These are phyloP conservation scores for Myotis pilosus DNA, from an alignment of 2,797 vertebrate species.

Conservation along the genomic window DNA sequence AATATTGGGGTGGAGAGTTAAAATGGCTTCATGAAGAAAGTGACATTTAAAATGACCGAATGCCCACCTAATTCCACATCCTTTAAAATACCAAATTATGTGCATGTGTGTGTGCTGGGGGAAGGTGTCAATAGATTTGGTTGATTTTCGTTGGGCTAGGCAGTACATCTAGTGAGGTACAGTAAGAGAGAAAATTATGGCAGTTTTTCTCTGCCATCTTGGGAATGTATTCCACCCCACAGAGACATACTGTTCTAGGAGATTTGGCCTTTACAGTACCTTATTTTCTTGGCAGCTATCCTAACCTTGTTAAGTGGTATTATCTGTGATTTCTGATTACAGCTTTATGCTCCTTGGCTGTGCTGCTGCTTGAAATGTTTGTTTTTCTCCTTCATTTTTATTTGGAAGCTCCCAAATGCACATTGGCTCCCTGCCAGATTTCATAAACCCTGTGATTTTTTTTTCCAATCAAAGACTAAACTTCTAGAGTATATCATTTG, in stretches of 20 bases:
- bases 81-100: conserved; percentile 18
- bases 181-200: conserved; percentile 27
- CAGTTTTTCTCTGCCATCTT: conserved; percentile 37
- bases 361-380: conserved; percentile 57
- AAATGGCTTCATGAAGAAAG: neutral
- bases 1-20: neutral
- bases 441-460: conserved; percentile 29
- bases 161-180: conserved; percentile 21
- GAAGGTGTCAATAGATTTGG: neutral
- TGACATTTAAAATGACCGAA: conserved; percentile 38
- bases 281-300: conserved; percentile 56
- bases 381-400: conserved; percentile 60
- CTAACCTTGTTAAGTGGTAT: conserved; percentile 56
- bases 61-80: conserved; percentile 35
- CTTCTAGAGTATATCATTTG: neutral
- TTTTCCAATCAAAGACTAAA: conserved; percentile 28
- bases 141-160: conserved; percentile 25
- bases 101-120: neutral
- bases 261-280: conserved; percentile 47
- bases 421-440: conserved; percentile 48
- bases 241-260: neutral
- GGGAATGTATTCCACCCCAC: conserved; percentile 6
- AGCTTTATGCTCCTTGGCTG: conserved; percentile 50
- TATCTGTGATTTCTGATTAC: conserved; percentile 60
- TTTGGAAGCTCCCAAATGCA: conserved; percentile 54